Evolutionary conservation across 2,888 invertebrate genomes (phyloP), one percentile per base, ranked within the genome.

Genomic region (Nemurella pictetii): DNA sequence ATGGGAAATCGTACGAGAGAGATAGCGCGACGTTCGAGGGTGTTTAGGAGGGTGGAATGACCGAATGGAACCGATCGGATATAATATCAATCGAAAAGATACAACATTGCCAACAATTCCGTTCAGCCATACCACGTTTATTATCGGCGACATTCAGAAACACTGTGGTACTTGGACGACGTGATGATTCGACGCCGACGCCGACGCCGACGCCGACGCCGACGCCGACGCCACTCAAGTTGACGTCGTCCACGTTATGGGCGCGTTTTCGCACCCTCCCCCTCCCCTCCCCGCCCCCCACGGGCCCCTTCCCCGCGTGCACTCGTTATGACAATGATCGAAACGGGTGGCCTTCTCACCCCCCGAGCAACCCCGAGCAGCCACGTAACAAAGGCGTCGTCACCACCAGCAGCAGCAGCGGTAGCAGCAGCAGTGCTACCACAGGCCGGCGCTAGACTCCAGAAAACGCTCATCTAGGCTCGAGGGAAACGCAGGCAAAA

Each of bases 281-380:
- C 20, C 55, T 12, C 20, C 15, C 55, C 55, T n/a, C 55, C 55
- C 55, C 20, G 55, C 55, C 55, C 55, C 55, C 5, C 55, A 2
- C 55, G 32, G 32, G 32, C 55, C 55, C 55, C 55, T 20, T 20
- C 75, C 28, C 12, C 75, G 28, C 75, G 2, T 26, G 28, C 75
- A 27, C 75, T 75, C 28, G 75, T 75, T 75, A 75, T 75, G 28
- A 28, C 75, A 75, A 75, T 75, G 75, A 75, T 75, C 75, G 75
- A 75, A 75, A 75, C 75, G 12, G 75, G 28, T 27, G 28, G 28
- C 28, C 75, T 28, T 75, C n/a, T 75, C 28, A 25, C 75, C 28
- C 28, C 55, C 15, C 9, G 9, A 15, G 15, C 55, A 28, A 12
- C 75, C 75, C 75, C 12, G 20, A 55, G 55, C 55, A 55, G 15